These are phyloP conservation scores for Zygogramma bicolorata DNA, from an alignment of 2,888 invertebrate genomes.

Conservation along the genomic window DNA sequence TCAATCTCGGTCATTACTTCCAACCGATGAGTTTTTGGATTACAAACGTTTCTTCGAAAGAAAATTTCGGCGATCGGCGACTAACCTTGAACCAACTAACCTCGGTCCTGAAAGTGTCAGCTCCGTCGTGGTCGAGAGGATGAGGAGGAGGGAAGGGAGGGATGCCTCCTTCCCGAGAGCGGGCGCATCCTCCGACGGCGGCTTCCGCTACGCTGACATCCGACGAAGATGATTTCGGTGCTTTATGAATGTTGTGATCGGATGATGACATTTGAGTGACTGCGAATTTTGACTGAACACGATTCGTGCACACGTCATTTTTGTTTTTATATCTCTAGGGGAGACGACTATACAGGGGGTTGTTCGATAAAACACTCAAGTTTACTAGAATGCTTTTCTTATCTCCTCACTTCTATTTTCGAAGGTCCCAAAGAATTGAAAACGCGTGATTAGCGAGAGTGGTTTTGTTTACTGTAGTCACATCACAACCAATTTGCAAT, in stretches of 20 bases:
- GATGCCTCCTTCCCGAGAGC: neutral
- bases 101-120: neutral
- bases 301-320: constrained; percentile 11
- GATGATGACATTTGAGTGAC: constrained; percentile 44
- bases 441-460: too few species aligned
- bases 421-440: too few species aligned
- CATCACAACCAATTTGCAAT: too few species aligned
- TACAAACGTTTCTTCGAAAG: too few species aligned
- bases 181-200: neutral
- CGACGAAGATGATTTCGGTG: constrained; percentile 39
- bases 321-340: neutral
- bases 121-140: too few species aligned
- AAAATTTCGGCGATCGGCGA: too few species aligned
- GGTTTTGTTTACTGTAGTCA: too few species aligned
- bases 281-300: constrained; percentile 37
- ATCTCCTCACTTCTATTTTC: too few species aligned
- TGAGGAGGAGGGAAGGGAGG: neutral
- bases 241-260: constrained; percentile 34
- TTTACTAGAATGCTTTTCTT: too few species aligned
- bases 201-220: constrained; percentile 32
- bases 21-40: too few species aligned
- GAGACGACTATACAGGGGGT: neutral
- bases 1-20: too few species aligned
- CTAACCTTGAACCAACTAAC: too few species aligned
- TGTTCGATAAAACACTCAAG: neutral